These are phyloP conservation scores for Cyanoramphus novaezelandiae DNA, from an alignment of 2,113 vertebrate genomes.

Conservation along the genomic window DNA sequence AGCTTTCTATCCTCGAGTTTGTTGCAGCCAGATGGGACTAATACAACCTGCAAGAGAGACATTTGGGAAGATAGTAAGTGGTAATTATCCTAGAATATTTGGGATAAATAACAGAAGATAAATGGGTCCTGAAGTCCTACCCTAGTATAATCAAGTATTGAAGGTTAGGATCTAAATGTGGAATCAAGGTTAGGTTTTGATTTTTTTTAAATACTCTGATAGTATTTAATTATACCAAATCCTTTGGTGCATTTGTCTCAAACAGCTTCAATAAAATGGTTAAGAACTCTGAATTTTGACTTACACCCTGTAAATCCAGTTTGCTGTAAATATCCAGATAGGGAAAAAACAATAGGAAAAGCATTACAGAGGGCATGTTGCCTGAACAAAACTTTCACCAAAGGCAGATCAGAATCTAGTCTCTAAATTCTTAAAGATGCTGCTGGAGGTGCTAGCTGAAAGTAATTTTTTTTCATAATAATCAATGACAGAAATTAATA, in stretches of 20 bases:
- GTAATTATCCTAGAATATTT: not conserved
- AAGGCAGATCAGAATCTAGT: not conserved
- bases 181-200: not conserved
- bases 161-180: not conserved
- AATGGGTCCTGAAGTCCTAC: not conserved
- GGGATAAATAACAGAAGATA: not conserved
- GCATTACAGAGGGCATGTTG: not conserved
- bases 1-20: not conserved
- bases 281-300: not conserved
- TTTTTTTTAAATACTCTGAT: rapidly evolving
- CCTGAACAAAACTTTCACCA: not conserved
- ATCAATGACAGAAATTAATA: not conserved
- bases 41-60: not conserved
- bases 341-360: not conserved
- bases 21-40: not conserved
- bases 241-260: not conserved
- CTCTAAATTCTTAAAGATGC: not conserved
- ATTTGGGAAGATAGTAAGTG: not conserved
- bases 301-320: not conserved
- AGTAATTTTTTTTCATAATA: not conserved
- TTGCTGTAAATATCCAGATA: not conserved
- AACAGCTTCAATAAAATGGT: not conserved
- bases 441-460: not conserved
- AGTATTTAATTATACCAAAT: not conserved
- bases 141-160: not conserved